Percentiles rank a stretch among this genome's conserved stretches.
phyloP scores from a whole-genome alignment of 2,888 invertebrate genomes.

The Melieria picta region DNA sequence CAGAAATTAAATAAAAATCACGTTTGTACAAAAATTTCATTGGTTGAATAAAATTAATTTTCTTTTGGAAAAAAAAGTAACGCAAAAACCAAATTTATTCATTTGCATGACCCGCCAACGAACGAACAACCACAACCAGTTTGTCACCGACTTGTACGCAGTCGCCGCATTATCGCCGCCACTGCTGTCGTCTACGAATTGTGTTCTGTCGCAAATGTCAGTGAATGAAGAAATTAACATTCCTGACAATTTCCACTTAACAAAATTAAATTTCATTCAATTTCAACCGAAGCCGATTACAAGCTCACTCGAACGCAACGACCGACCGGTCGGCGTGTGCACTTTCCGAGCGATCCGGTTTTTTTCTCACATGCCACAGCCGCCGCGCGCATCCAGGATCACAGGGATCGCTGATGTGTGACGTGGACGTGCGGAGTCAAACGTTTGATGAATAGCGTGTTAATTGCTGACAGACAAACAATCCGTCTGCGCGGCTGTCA shows the following conservation, averaged over 20 bases:
- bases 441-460: slow-evolving; percentile 64
- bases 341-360: slow-evolving; percentile 26
- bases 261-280: slow-evolving; percentile 34
- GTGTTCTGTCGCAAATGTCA: not conserved
- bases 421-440: slow-evolving; percentile 41
- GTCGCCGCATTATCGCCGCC: too few species aligned
- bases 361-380: slow-evolving; percentile 13
- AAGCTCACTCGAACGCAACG: slow-evolving; percentile 10
- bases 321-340: not conserved
- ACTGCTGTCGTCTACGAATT: too few species aligned
- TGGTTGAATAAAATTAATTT: too few species aligned
- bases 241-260: slow-evolving; percentile 26
- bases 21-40: too few species aligned
- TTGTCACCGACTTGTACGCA: too few species aligned
- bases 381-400: slow-evolving; percentile 23
- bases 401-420: slow-evolving; percentile 42
- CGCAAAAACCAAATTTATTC: too few species aligned
- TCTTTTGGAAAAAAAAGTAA: too few species aligned
- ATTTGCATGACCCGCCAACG: too few species aligned
- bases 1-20: too few species aligned
- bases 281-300: slow-evolving; percentile 33
- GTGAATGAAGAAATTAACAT: slow-evolving; percentile 21
- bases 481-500: slow-evolving; percentile 16
- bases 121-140: too few species aligned
- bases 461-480: slow-evolving; percentile 62